Base-by-base conservation (phyloP, 2,797 vertebrate genomes). In the Erpetoichthys calabaricus region DNA sequence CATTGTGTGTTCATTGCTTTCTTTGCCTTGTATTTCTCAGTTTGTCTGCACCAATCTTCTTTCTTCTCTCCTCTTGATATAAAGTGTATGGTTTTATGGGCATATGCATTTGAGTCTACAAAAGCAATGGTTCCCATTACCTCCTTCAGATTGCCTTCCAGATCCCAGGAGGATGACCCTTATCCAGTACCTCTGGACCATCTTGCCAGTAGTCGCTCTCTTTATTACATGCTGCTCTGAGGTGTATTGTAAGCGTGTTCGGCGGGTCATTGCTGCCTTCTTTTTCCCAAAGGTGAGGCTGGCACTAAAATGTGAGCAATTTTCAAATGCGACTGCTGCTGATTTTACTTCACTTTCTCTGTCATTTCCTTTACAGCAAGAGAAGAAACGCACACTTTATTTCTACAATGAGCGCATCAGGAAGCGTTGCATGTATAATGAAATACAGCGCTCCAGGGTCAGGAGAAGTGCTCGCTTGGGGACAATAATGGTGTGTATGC, bases 341-440 rank as follows among this genome's bases (percentile, higher is more conserved):
- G 4, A 4, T 6, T 25, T 25, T 0, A 0, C 47, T 47, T 2
- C 5, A 25, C 3, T 47, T 5, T n/a, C 43, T 6, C 3, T 51
- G 9, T 51, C 50, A 7, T 25, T 44, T 43, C 5, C 6, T 1
- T 7, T 25, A 2, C 64, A 93, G 91, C 73, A 86, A 60, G 91
- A 95, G 75, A 92, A 91, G 79, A 72, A 56, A 53, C 67, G 90
- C 0, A 51, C 80, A 47, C 61, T 89, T 50, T 91, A 86, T 64
- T 70, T 94, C 45, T 95, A 95, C 68, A 90, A 91, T 44, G 78
- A 89, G n/a, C 75, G 80, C 50, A 51, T 91, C 25, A 74, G 70
- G 47, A 83, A 68, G 56, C 75, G 72, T 8, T 70, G 64, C 2
- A 70, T 62, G 3, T 86, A 77, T 9, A 9, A 70, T 0, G 50